Evolutionary conservation across 2,888 invertebrate genomes (phyloP), one percentile per base, ranked within the genome.

Genomic region (Pristionchus fissidentatus): DNA sequence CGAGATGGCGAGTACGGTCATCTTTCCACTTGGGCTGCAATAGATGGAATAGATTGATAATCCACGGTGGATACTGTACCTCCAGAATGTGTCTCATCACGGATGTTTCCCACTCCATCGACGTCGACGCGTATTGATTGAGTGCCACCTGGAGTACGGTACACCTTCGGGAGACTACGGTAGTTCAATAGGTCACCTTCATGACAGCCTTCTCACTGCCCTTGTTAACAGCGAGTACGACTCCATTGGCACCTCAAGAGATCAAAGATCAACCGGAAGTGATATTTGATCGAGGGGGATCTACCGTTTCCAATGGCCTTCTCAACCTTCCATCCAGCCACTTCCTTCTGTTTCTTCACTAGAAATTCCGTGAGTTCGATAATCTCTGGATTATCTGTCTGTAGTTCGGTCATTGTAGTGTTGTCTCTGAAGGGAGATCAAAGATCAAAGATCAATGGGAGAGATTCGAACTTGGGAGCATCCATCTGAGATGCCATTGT

Each of bases 371-470:
- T 78, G 5, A 78, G n/a, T n/a, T 49, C 52, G 32, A 55, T 49
- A n/a, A 78, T 78, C 78, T 78, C 78, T 19, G 78, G 78, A 55
- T 78, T 78, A 52, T 78, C 55, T 13, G 78, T 78, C 38, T 78
- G 78, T 8, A 78, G 78, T 55, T 78, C 78, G 13, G 73, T 73
- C 73, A 73, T 73, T 5, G 73, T 73, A 5, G 46, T 35, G 26
- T 46, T 49, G 49, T 49, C 46, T 73, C 43, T 73, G 26, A 5
- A 29, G 29, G 22, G 46, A 73, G 73, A 46, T 73, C 73, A 73
- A 73, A 73, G 73, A 46, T 73, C 73, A 73, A 73, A 73, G 73
- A 73, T 73, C 73, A 73, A 46, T 22, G 38, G 38, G 66, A 22
- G 38, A 0, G 38, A 38, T 22, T 5, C 3, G 35, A 22, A 66